Percentiles rank a stretch among this genome's conserved stretches.
These are phyloP conservation scores for Ips typographus DNA, from an alignment of 1,140 invertebrate species.

Conservation along the genomic window DNA sequence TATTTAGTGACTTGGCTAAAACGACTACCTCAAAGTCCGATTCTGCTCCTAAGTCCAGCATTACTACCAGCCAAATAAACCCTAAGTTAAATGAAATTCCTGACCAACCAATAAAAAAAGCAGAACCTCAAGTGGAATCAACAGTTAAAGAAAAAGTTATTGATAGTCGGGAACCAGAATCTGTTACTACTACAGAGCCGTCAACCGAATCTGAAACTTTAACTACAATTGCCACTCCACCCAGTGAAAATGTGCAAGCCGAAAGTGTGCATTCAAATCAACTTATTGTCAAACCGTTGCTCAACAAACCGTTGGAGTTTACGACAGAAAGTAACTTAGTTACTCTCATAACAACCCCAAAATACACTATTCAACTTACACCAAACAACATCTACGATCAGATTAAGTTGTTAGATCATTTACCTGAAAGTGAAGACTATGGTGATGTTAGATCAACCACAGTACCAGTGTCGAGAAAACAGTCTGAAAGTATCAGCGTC, in stretches of 20 bases:
- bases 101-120: slow-evolving; percentile 1
- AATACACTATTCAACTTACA: slow-evolving; percentile 40
- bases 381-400: slow-evolving; percentile 46
- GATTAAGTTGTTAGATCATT: slow-evolving; percentile 40
- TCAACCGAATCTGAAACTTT: background rate
- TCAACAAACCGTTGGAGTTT: background rate
- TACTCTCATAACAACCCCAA: slow-evolving; percentile 41
- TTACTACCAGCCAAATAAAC: background rate
- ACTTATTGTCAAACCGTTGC: background rate
- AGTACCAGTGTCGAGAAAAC: background rate
- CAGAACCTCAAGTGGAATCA: slow-evolving; percentile 1
- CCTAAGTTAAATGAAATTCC: slow-evolving; percentile 9
- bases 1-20: slow-evolving; percentile 35
- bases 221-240: background rate
- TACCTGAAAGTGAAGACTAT: slow-evolving; percentile 33
- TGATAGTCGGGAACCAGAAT: background rate
- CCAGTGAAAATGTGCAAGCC: slow-evolving; percentile 16
- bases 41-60: background rate
- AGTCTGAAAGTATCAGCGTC: background rate
- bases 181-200: background rate
- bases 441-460: background rate
- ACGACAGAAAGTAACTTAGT: slow-evolving; percentile 5
- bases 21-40: background rate
- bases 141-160: background rate
- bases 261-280: slow-evolving; percentile 12